Percentiles rank a stretch among this genome's conserved stretches.
These are phyloP conservation scores for Gasterosteus nipponicus DNA, from an alignment of 2,113 vertebrate genomes.

Conservation along the genomic window DNA sequence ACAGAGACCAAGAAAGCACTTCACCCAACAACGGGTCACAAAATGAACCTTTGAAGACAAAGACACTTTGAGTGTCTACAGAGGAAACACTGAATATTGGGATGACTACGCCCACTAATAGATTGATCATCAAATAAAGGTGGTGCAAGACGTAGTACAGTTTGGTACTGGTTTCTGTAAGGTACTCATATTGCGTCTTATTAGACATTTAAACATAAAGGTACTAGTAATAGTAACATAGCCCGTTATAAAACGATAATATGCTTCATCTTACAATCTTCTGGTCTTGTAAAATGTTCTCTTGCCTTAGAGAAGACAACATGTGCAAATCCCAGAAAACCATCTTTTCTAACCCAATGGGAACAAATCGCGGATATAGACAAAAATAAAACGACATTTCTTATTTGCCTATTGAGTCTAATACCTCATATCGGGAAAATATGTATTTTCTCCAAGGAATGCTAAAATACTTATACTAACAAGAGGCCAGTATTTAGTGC, in stretches of 20 bases:
- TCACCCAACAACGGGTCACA: constrained; percentile 62
- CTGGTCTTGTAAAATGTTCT: not conserved
- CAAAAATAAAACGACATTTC: too few relatives aligned
- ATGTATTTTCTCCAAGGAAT: not conserved
- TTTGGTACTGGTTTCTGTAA: not conserved
- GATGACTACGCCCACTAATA: not conserved
- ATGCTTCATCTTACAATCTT: too few relatives aligned
- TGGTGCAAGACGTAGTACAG: too few relatives aligned
- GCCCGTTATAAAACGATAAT: too few relatives aligned
- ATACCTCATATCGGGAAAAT: not conserved
- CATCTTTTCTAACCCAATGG: too few relatives aligned
- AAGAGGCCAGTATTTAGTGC: too few relatives aligned
- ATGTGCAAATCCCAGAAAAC: not conserved
- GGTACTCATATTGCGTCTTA: not conserved
- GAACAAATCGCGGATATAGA: too few relatives aligned
- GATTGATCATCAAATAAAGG: not conserved
- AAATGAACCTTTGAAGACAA: constrained; percentile 40
- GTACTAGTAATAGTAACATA: too few relatives aligned
- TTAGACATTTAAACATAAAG: not conserved
- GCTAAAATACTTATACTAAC: too few relatives aligned
- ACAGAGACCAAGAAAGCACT: constrained; percentile 39
- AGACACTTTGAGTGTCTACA: constrained; percentile 1
- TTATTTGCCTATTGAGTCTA: too few relatives aligned
- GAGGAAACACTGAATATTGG: not conserved
- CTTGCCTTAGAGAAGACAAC: not conserved